Evolutionary conservation across 2,113 vertebrate genomes (phyloP).

Genomic region (Pseudopodoces humilis): DNA sequence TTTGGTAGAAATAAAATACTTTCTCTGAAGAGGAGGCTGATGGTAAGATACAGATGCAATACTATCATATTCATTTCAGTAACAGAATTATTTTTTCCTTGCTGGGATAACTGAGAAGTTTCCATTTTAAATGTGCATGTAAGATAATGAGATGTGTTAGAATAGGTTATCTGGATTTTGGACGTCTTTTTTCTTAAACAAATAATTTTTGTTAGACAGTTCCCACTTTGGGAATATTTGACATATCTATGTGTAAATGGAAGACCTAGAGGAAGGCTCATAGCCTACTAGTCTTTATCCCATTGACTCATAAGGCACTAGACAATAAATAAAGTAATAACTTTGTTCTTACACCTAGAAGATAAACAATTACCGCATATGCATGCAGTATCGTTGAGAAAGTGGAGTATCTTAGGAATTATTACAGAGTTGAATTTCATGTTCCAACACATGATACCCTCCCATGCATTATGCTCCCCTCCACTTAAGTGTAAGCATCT

Average conservation of each 20-base stretch:
- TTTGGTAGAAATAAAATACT: not conserved
- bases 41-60: not conserved
- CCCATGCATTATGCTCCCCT: not conserved
- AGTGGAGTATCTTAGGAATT: not conserved
- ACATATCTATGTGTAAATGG: not conserved
- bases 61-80: not conserved
- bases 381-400: not conserved
- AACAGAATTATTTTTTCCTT: not conserved
- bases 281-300: not conserved
- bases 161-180: not conserved
- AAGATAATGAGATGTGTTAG: not conserved
- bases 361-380: not conserved
- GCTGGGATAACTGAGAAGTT: not conserved
- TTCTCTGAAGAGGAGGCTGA: not conserved
- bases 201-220: not conserved
- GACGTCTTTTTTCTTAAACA: not conserved
- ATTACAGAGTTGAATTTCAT: not conserved
- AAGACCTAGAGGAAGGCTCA: not conserved
- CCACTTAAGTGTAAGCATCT: not conserved
- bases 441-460: not conserved
- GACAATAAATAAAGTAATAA: constrained; percentile 13
- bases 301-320: not conserved
- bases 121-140: not conserved
- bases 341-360: constrained; percentile 28
- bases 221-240: not conserved